Conservation (phyloP, 2,113 vertebrate species). For the Myocastor coypus region DNA sequence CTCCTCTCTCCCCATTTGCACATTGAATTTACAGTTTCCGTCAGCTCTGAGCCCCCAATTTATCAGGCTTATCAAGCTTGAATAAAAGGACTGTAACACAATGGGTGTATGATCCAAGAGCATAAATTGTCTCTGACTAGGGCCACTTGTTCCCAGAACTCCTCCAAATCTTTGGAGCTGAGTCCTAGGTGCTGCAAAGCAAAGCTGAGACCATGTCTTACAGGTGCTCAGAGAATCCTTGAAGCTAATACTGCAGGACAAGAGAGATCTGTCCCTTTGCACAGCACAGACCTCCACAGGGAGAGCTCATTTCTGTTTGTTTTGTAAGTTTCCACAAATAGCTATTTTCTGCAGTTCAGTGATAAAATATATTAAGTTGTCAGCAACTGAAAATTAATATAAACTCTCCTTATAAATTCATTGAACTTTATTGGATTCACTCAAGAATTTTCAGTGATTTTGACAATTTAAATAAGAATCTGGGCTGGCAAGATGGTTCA, state of each 20-base stretch:
- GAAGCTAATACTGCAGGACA: conserved; percentile 16
- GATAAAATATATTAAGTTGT: conserved; percentile 75
- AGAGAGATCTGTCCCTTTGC: neutral
- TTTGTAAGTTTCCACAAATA: conserved; percentile 56
- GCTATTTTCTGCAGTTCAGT: conserved; percentile 3
- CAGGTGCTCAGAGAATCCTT: neutral
- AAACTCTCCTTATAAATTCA: conserved; percentile 79
- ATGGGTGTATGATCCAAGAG: neutral
- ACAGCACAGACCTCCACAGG: neutral
- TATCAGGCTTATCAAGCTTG: neutral
- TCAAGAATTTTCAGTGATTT: conserved; percentile 75
- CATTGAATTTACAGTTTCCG: neutral
- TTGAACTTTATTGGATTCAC: conserved; percentile 79
- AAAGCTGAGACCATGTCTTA: neutral
- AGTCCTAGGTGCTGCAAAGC: neutral
- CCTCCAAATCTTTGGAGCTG: neutral
- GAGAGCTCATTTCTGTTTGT: conserved; percentile 60
- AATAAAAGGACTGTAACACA: neutral
- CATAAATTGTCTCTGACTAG: conserved; percentile 2
- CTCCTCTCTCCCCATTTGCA: neutral
- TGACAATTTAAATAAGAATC: conserved; percentile 71
- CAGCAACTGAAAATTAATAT: conserved; percentile 69
- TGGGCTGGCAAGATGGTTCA: too few relatives aligned
- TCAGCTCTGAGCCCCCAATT: neutral
- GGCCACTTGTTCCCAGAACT: neutral